A percentile compares a stretch with the other conserved stretches of the same genome.
Conservation (phyloP, 2,888 invertebrate species). For the Agapetus fuscipes region DNA sequence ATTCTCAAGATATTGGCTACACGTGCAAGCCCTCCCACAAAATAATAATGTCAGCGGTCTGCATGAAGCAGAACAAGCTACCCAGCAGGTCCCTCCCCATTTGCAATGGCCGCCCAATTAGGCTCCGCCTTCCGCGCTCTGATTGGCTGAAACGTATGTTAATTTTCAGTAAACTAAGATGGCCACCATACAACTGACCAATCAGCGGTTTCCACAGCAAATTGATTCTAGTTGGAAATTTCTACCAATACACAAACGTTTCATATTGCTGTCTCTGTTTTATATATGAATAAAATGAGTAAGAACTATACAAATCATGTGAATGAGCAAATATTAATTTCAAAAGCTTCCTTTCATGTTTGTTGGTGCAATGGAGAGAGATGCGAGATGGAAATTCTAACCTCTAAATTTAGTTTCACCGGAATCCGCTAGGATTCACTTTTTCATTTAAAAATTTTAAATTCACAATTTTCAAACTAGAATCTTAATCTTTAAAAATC, state of each 20-base stretch:
- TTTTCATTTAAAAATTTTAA: too few species aligned
- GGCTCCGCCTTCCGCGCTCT: constrained; percentile 14
- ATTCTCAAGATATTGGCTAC: too few species aligned
- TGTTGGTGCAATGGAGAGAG: constrained; percentile 6
- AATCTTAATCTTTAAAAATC: too few species aligned
- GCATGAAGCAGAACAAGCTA: constrained; percentile 14
- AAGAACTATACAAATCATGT: background rate
- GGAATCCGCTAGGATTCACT: constrained; percentile 9
- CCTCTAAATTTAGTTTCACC: constrained; percentile 8
- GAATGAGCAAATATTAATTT: background rate
- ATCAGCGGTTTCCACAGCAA: constrained; percentile 2
- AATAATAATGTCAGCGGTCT: constrained; percentile 7
- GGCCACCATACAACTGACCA: constrained; percentile 11
- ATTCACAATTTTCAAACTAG: too few species aligned
- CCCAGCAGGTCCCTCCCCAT: constrained; percentile 9
- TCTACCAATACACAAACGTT: background rate
- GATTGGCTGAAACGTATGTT: constrained; percentile 16
- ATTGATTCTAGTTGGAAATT: background rate
- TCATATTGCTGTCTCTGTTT: constrained; percentile 1
- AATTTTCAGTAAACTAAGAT: constrained; percentile 14
- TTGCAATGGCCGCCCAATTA: constrained; percentile 17
- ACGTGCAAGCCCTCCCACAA: too few species aligned
- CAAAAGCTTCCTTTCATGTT: background rate
- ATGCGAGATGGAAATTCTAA: background rate
- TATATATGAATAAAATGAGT: background rate